phyloP scores from a whole-genome alignment of 2,113 vertebrate genomes.

The Oreochromis aureus region DNA sequence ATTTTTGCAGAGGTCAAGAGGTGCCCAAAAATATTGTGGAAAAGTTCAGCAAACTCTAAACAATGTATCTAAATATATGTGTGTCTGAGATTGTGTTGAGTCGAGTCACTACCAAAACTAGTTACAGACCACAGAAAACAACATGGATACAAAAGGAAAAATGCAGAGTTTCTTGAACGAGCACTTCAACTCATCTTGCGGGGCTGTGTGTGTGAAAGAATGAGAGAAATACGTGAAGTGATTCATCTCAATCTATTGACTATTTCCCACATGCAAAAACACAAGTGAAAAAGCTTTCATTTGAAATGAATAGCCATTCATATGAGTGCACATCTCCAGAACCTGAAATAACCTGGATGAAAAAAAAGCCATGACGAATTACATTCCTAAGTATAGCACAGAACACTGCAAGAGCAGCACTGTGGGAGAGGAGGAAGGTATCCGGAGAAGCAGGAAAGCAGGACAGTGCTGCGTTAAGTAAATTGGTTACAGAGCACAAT shows the following conservation, averaged over 20 bases:
- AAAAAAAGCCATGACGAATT: not conserved
- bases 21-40: not conserved
- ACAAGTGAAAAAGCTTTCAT: not conserved
- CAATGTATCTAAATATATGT: not conserved
- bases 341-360: conserved; percentile 5
- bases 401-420: conserved; percentile 7
- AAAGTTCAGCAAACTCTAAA: not conserved
- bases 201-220: not conserved
- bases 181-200: not conserved
- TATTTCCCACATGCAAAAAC: not conserved
- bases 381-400: conserved; percentile 15
- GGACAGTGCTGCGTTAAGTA: conserved; percentile 1
- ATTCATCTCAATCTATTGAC: not conserved
- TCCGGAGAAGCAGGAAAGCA: not conserved
- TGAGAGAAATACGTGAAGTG: not conserved
- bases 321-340: not conserved
- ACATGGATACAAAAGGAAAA: not conserved
- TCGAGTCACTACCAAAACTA: not conserved
- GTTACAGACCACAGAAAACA: not conserved
- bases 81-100: not conserved
- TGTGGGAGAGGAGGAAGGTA: not conserved
- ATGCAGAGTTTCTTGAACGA: not conserved
- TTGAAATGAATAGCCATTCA: not conserved
- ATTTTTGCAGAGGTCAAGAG: not conserved
- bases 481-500: conserved; percentile 12